A percentile compares a stretch with the other conserved stretches of the same genome.
phyloP scores from a whole-genome alignment of 2,888 invertebrate genomes.

The Cataglyphis altisquamis region DNA sequence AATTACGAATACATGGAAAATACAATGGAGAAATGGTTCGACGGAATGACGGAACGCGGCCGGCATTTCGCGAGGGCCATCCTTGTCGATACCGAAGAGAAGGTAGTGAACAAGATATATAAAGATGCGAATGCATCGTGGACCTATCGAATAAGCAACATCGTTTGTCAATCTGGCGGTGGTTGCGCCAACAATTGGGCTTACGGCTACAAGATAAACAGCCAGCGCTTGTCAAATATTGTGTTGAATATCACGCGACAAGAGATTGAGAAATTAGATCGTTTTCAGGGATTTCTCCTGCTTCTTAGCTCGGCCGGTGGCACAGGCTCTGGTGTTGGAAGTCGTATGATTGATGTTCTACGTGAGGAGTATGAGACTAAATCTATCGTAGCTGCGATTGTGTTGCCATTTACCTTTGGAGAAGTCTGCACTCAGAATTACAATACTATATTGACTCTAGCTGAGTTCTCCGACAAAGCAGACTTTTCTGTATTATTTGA shows the following conservation, averaged over 20 bases:
- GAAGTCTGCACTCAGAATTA: constrained; percentile 87
- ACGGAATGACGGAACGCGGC: constrained; percentile 80
- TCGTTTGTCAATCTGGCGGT: constrained; percentile 84
- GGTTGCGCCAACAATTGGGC: constrained; percentile 88
- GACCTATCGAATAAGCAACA: constrained; percentile 85
- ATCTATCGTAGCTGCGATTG: constrained; percentile 84
- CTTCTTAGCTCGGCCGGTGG: constrained; percentile 87
- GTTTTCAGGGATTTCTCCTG: constrained; percentile 85
- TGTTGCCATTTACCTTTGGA: constrained; percentile 87
- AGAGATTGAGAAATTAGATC: constrained; percentile 86
- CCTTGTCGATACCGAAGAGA: constrained; percentile 87
- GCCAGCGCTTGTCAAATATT: constrained; percentile 82
- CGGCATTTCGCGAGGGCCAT: constrained; percentile 85
- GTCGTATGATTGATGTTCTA: constrained; percentile 85
- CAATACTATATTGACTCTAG: constrained; percentile 86
- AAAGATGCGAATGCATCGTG: constrained; percentile 76
- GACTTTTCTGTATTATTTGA: constrained; percentile 86
- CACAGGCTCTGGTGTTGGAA: constrained; percentile 88
- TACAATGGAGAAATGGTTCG: constrained; percentile 86
- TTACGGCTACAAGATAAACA: constrained; percentile 86
- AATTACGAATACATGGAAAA: constrained; percentile 83
- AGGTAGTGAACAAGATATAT: constrained; percentile 84
- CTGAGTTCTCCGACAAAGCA: constrained; percentile 85
- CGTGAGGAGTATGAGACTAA: constrained; percentile 86
- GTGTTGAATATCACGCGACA: constrained; percentile 84